Conservation (phyloP, 2,113 vertebrate species). For the Uropsilus gracilis region DNA sequence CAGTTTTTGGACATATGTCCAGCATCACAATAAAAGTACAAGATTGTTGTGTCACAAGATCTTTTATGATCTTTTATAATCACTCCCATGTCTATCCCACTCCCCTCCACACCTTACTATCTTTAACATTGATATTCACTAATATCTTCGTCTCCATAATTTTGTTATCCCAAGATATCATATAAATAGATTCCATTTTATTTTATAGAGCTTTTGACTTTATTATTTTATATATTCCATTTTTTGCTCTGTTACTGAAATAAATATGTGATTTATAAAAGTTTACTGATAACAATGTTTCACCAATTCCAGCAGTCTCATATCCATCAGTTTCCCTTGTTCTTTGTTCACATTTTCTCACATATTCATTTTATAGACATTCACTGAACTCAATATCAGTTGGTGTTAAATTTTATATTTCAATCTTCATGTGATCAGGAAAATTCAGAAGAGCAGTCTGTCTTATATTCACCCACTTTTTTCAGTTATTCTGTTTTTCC, state of each 20-base stretch:
- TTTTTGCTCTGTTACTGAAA: neutral
- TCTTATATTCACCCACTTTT: neutral
- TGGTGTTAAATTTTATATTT: constrained; percentile 1
- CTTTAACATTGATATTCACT: neutral
- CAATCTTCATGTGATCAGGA: neutral
- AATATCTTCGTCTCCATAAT: neutral
- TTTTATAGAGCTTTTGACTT: neutral
- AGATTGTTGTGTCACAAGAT: neutral
- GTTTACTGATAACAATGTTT: neutral
- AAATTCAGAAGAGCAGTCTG: neutral
- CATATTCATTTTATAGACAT: neutral
- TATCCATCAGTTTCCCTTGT: neutral
- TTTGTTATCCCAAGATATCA: neutral
- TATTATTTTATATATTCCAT: neutral
- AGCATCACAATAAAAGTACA: neutral
- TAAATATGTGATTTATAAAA: neutral
- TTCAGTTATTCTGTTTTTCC: neutral
- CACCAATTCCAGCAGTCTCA: neutral
- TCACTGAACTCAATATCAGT: neutral
- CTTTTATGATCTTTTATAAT: neutral
- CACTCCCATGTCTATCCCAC: accelerated
- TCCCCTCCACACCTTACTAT: neutral
- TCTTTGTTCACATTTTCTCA: neutral
- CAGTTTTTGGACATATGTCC: too few species aligned
- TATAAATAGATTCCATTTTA: neutral